phyloP scores from a whole-genome alignment of 1,140 invertebrate genomes.

The Harpegnathos saltator region DNA sequence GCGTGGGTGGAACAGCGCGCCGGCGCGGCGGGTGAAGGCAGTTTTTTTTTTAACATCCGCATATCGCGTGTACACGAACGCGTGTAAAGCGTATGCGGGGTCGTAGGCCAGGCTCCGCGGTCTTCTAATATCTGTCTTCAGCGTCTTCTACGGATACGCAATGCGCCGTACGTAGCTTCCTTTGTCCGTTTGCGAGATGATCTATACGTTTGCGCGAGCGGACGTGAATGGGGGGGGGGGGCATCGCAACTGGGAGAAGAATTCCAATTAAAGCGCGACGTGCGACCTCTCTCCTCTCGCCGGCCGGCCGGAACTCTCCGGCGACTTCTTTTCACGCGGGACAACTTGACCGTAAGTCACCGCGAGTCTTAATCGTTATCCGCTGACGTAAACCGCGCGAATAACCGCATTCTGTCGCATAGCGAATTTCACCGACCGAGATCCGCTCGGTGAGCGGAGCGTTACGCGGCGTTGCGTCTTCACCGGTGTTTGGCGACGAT shows the following conservation, averaged over 20 bases:
- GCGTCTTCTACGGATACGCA: slow-evolving; percentile 1
- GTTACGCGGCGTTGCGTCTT: too few relatives aligned
- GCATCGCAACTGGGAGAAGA: slow-evolving; percentile 50
- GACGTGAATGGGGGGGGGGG: neutral
- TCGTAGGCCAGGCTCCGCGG: neutral
- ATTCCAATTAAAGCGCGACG: slow-evolving; percentile 70
- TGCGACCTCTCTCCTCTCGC: slow-evolving; percentile 30
- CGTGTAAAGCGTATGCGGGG: neutral
- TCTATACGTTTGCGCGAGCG: slow-evolving; percentile 14
- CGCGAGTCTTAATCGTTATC: neutral
- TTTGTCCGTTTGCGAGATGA: slow-evolving; percentile 1
- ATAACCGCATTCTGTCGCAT: neutral
- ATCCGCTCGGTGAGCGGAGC: neutral
- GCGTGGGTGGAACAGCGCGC: neutral
- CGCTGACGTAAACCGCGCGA: neutral
- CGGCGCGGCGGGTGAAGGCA: neutral
- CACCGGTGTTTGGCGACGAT: too few relatives aligned
- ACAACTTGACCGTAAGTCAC: slow-evolving; percentile 51
- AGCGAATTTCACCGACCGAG: neutral
- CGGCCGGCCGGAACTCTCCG: neutral
- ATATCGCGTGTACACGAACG: too few relatives aligned
- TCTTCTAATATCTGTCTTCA: neutral
- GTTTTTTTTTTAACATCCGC: too few relatives aligned
- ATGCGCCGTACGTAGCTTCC: slow-evolving; percentile 9
- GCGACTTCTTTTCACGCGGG: slow-evolving; percentile 3